Percentiles rank a stretch among this genome's conserved stretches.
Evolutionary conservation across 2,797 vertebrate species (phyloP).

Genomic region (Acestrorhynchus altus): DNA sequence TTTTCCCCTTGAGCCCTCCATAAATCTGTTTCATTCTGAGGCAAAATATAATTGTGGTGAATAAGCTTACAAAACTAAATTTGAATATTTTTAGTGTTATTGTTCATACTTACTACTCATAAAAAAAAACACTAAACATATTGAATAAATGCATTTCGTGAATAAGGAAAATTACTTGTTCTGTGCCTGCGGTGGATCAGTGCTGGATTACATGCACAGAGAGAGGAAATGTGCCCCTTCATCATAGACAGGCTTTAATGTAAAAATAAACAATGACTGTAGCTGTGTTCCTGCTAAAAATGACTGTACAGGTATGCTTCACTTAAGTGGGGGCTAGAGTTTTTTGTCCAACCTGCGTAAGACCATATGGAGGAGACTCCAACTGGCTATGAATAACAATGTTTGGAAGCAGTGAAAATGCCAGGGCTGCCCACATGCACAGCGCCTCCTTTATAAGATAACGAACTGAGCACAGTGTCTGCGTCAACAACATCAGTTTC

Average conservation of each 20-base stretch:
- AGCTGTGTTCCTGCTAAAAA: not conserved
- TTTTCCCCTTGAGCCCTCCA: too few relatives aligned
- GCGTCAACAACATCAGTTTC: conserved; percentile 47
- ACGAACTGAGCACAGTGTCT: conserved; percentile 39
- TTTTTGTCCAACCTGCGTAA: conserved; percentile 37
- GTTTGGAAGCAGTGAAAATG: conserved; percentile 53
- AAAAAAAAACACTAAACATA: too few relatives aligned
- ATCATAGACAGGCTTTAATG: not conserved
- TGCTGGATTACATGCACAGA: not conserved
- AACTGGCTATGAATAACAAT: conserved; percentile 55
- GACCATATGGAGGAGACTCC: conserved; percentile 44
- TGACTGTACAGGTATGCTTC: not conserved
- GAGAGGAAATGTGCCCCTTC: not conserved
- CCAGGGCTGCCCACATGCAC: conserved; percentile 50
- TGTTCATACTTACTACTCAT: too few relatives aligned
- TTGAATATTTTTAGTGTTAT: too few relatives aligned
- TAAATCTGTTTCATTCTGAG: too few relatives aligned
- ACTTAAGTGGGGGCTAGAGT: not conserved
- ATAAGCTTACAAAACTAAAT: too few relatives aligned
- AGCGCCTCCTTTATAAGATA: conserved; percentile 40
- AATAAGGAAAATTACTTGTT: not conserved
- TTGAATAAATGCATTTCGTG: too few relatives aligned
- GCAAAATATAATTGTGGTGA: too few relatives aligned
- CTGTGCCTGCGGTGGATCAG: not conserved
- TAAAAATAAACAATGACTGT: not conserved